These are phyloP conservation scores for Drosophila neonasuta DNA, from an alignment of 2,888 invertebrate species.

Conservation along the genomic window DNA sequence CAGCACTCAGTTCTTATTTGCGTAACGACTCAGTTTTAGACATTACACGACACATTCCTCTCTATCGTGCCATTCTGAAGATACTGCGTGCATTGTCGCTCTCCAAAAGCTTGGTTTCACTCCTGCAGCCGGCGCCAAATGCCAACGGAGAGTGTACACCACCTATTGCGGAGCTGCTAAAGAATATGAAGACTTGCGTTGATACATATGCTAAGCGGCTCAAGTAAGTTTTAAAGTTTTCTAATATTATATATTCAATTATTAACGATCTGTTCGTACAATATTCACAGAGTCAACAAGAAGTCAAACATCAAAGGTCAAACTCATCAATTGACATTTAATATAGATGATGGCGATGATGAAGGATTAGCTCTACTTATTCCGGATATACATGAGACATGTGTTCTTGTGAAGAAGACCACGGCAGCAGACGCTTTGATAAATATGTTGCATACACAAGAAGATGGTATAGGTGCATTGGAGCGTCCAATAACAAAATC, in stretches of 20 bases:
- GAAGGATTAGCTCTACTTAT: constrained; percentile 94
- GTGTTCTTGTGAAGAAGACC: constrained; percentile 80
- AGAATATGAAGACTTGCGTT: constrained; percentile 94
- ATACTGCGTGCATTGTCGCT: constrained; percentile 89
- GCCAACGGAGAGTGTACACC: constrained; percentile 82
- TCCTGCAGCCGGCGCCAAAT: constrained; percentile 85
- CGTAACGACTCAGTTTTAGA: constrained; percentile 98
- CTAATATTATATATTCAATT: background rate
- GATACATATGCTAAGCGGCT: constrained; percentile 94
- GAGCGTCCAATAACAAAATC: constrained; percentile 84
- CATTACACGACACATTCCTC: constrained; percentile 97
- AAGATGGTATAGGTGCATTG: constrained; percentile 73
- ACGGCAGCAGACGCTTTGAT: constrained; percentile 78
- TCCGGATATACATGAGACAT: constrained; percentile 91
- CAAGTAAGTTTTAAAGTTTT: constrained; percentile 83
- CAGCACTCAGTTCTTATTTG: constrained; percentile 94
- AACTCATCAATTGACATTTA: constrained; percentile 81
- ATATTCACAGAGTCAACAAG: constrained; percentile 85
- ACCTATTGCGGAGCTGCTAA: constrained; percentile 89
- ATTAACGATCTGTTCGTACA: background rate
- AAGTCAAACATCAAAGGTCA: constrained; percentile 83
- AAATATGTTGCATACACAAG: constrained; percentile 64
- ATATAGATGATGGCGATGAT: constrained; percentile 89
- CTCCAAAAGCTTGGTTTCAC: constrained; percentile 85
- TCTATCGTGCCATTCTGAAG: constrained; percentile 93